Base-by-base conservation (phyloP, 2,888 invertebrate genomes). In the Phyllotreta striolata region DNA sequence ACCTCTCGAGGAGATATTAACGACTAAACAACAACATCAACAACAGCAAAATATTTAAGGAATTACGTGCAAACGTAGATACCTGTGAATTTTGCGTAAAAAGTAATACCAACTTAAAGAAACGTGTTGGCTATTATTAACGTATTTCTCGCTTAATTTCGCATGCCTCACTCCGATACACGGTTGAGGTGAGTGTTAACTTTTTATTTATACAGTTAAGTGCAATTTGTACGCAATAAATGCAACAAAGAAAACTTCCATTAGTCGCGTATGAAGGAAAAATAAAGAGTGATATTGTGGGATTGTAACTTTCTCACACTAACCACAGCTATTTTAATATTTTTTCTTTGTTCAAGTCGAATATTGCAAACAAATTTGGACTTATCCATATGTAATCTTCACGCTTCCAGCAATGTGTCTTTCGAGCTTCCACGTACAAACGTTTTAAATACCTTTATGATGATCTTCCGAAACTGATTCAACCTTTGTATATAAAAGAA, bases 131-230 rank as follows among this genome's bases (percentile, higher is more conserved):
- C 49, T 35, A 39, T 39, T 54, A 60, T 55, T 66, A 69, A 66
- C 44, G 64, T 62, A 41, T 64, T 24, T 24, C 62, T 65, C 67
- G 60, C 68, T 61, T 71, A 24, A 24, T 72, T 69, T 71, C 69
- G 71, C 73, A 73, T 70, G 73, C 71, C 68, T 72, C 72, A 70
- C 68, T 68, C 14, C 10, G 64, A 66, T 66, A 62, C n/a, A n/a
- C 63, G 69, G 64, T 66, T 67, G 68, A 73, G 73, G 73, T 73
- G 70, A 69, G 70, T 70, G 55, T 52, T 43, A 24, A 49, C 37
- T 51, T 39, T 54, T n/a, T n/a, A 40, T 49, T 40, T 46, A 12
- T n/a, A 56, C 14, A 37, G 34, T 34, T 51, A n/a, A n/a, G n/a
- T n/a, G n/a, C n/a, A 35, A 49, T 14, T 14, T 49, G 3, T 6